Base-by-base conservation (phyloP, 1,140 invertebrate genomes). In the Lasioglossum baleicum region DNA sequence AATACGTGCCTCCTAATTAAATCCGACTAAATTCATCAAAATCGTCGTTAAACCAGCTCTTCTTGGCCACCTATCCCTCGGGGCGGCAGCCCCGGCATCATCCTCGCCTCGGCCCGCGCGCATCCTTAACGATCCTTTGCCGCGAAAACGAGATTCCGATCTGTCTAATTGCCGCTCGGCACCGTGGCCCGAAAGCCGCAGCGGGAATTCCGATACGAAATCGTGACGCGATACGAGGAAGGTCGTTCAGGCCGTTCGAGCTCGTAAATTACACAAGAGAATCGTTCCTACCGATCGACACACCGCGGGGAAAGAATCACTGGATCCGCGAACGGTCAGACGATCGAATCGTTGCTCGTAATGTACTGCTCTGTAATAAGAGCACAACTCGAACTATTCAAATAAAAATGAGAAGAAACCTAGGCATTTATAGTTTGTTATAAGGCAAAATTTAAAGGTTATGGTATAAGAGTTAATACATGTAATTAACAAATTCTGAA, bases 1-100 rank as follows among this genome's bases (percentile, higher is more conserved):
- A 90, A 88, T 82, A 73, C 75, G 72, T 75, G 85, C 75, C 75
- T 86, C 80, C 89, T 90, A 91, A 90, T 91, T 90, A 91, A 89
- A 88, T 85, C 79, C 81, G 81, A 88, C 87, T 86, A 88, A 90
- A 90, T 90, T 89, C 87, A 88, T 91, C 89, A 90, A 91, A 91
- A 88, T 90, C 80, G 80, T 87, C 83, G 84, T 90, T 90, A 89
- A 88, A 86, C 63, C 68, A 66, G 63, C 67, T 73, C 65, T 66
- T 63, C 5, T 26, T 15, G 65, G 60, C 35, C 67, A 10, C 68
- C 72, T 40, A 53, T 20, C 44, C 82, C 78, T 73, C 58, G 56
- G 44, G 82, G 68, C 67, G n/a, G 35, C 35, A 22, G 2, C 22
- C 51, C 48, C 17, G 26, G 40, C 64, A 17, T 22, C 40, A 26